These are phyloP conservation scores for Mormyrops attenuatus DNA, from an alignment of 2,797 vertebrate genomes.

Conservation along the genomic window DNA sequence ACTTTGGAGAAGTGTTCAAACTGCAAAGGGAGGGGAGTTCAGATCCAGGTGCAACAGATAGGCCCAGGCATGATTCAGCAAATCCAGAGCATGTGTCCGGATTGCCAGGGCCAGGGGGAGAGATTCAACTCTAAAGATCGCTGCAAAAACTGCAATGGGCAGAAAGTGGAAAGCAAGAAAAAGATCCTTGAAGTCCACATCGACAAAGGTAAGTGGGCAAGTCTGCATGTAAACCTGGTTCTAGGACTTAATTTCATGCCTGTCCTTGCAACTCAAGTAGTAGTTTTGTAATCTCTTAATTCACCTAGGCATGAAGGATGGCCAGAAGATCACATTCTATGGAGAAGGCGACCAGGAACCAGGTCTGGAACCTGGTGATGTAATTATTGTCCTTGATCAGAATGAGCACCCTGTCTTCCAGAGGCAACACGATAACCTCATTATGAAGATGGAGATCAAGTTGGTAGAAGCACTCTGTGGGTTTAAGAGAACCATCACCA, in stretches of 20 bases:
- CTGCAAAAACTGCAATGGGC: constrained; percentile 83
- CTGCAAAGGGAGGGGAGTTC: constrained; percentile 89
- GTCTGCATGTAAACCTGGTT: background rate
- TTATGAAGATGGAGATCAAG: constrained; percentile 82
- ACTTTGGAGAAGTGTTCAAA: constrained; percentile 80
- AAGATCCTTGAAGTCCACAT: constrained; percentile 96
- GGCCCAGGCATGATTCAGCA: constrained; percentile 97
- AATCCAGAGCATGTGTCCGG: constrained; percentile 85
- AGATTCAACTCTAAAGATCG: constrained; percentile 84
- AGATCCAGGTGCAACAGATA: constrained; percentile 84
- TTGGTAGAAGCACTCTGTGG: constrained; percentile 90
- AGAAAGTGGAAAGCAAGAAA: constrained; percentile 87
- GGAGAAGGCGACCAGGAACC: constrained; percentile 95
- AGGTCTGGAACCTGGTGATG: constrained; percentile 86
- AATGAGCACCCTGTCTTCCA: constrained; percentile 81
- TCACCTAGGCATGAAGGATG: constrained; percentile 85
- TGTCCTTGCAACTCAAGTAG: background rate
- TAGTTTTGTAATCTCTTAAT: background rate
- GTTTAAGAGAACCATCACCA: constrained; percentile 78
- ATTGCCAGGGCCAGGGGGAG: constrained; percentile 91
- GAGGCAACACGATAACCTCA: constrained; percentile 74
- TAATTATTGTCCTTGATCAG: constrained; percentile 87
- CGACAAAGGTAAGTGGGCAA: constrained; percentile 72
- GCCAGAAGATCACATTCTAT: constrained; percentile 86
- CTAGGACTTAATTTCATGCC: background rate